These are phyloP conservation scores for Syngnathus acus DNA, from an alignment of 2,797 vertebrate genomes.

Conservation along the genomic window DNA sequence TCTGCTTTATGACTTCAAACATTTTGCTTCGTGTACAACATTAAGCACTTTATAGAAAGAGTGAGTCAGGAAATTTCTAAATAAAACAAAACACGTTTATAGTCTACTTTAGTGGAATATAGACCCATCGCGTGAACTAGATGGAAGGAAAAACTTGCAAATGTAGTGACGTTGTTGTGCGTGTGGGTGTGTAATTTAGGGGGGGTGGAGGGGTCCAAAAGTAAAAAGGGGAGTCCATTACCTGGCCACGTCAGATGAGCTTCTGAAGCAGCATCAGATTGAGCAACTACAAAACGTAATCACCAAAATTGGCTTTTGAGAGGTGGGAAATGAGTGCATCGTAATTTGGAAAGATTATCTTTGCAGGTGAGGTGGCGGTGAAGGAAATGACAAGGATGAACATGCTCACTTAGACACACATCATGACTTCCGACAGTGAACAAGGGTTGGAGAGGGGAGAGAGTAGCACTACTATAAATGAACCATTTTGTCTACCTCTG, in stretches of 20 bases:
- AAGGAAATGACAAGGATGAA: conserved; percentile 17
- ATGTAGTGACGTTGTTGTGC: conserved; percentile 16
- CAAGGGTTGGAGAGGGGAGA: conserved; percentile 22
- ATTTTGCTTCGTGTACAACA: not conserved
- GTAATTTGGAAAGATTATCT: conserved; percentile 61
- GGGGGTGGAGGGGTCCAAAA: conserved; percentile 11
- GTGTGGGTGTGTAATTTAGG: conserved; percentile 14
- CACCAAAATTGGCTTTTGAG: conserved; percentile 58
- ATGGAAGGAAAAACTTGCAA: conserved; percentile 12
- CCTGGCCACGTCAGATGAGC: conserved; percentile 42
- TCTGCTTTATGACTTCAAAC: not conserved
- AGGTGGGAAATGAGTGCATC: conserved; percentile 46
- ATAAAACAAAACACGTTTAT: not conserved
- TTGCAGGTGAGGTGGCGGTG: conserved; percentile 31
- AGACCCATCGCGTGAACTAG: conserved; percentile 32
- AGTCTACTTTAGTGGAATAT: too few relatives aligned
- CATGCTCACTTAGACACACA: conserved; percentile 25
- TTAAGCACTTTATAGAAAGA: not conserved
- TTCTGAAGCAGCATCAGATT: conserved; percentile 20
- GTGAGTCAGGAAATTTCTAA: not conserved
- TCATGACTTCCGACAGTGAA: conserved; percentile 19
- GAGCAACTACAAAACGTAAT: conserved; percentile 43
- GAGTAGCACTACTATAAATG: conserved; percentile 17
- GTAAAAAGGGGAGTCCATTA: conserved; percentile 56
- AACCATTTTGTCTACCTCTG: conserved; percentile 7